Evolutionary conservation across 2,797 vertebrate species (phyloP).

Genomic region (Eurystomus glaucurus): DNA sequence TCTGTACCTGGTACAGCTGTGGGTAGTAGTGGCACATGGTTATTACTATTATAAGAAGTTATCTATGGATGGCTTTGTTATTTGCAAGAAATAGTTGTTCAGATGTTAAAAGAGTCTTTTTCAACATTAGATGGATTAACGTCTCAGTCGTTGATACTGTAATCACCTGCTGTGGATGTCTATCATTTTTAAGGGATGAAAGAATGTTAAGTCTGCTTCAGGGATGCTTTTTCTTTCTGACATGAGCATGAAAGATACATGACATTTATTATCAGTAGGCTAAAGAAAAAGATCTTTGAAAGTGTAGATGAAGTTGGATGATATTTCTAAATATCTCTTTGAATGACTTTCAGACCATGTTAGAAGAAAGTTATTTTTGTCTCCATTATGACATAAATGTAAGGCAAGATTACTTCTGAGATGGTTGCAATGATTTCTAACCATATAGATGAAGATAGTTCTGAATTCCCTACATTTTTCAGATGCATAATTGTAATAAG

Average conservation of each 20-base stretch:
- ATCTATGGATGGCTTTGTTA: not conserved
- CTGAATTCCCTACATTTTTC: constrained; percentile 47
- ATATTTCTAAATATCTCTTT: constrained; percentile 79
- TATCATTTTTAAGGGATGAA: constrained; percentile 76
- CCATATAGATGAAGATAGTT: constrained; percentile 42
- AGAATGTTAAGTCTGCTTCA: constrained; percentile 45
- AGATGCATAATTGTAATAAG: constrained; percentile 52
- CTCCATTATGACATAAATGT: constrained; percentile 28
- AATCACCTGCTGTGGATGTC: constrained; percentile 68
- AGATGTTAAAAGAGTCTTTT: constrained; percentile 42
- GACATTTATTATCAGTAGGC: constrained; percentile 80
- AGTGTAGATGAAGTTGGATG: constrained; percentile 54
- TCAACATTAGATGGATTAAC: constrained; percentile 48
- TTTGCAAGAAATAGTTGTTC: constrained; percentile 20
- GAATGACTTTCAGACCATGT: constrained; percentile 49
- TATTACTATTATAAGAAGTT: not conserved
- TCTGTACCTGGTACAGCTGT: not conserved
- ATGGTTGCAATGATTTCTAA: constrained; percentile 53
- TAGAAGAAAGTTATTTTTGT: constrained; percentile 68
- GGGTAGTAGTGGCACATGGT: not conserved
- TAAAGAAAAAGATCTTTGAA: constrained; percentile 77
- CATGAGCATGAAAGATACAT: constrained; percentile 65
- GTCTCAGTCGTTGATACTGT: constrained; percentile 6
- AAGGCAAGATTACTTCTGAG: constrained; percentile 63
- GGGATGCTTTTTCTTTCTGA: constrained; percentile 72